These are phyloP conservation scores for Ethmia dodecea DNA, from an alignment of 2,888 invertebrate genomes.

Conservation along the genomic window DNA sequence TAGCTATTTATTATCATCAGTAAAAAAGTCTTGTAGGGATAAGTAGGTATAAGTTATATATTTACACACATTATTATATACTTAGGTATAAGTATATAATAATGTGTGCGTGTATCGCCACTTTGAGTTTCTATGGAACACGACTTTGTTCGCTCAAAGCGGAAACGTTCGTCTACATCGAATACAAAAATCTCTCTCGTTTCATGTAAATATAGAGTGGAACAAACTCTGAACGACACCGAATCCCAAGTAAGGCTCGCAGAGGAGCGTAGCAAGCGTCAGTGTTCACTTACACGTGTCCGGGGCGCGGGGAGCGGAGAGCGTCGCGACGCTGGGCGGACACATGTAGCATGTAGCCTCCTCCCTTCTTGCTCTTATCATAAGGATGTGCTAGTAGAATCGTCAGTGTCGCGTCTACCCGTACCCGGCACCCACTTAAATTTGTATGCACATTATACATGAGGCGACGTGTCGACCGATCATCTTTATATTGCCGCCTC, in stretches of 20 bases:
- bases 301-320: conserved; percentile 30
- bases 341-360: conserved; percentile 51
- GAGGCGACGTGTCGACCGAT: conserved; percentile 60
- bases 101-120: too few relatives aligned
- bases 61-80: too few relatives aligned
- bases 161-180: conserved; percentile 45
- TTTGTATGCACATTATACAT: conserved; percentile 74
- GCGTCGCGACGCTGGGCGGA: conserved; percentile 52
- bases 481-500: conserved; percentile 60
- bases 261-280: conserved; percentile 41
- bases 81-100: too few relatives aligned
- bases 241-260: conserved; percentile 46
- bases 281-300: conserved; percentile 58
- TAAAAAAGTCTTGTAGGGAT: too few relatives aligned
- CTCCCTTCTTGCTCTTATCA: conserved; percentile 39
- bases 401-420: conserved; percentile 32
- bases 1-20: too few relatives aligned
- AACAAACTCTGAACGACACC: conserved; percentile 56
- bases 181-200: conserved; percentile 52
- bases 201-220: conserved; percentile 61
- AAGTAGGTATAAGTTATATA: too few relatives aligned
- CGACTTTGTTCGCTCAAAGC: conserved; percentile 29
- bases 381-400: conserved; percentile 42
- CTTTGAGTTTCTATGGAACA: conserved; percentile 5
- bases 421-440: conserved; percentile 40